phyloP scores from a whole-genome alignment of 2,888 invertebrate genomes.

The Calameuta pallipes region DNA sequence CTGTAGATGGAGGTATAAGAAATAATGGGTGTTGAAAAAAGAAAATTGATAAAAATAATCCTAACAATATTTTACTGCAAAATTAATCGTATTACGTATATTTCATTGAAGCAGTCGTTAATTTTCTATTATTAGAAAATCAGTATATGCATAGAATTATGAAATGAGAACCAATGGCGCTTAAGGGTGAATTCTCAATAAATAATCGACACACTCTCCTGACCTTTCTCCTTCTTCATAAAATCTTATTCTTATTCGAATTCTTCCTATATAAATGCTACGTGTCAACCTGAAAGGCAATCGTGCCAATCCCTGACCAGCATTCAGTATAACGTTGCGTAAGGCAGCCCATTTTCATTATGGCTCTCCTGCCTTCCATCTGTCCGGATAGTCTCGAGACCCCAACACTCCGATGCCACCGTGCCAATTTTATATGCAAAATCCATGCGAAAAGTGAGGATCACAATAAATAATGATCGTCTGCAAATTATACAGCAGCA shows the following conservation, averaged over 20 bases:
- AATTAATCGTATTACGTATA: not conserved
- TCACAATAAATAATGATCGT: conserved; percentile 53
- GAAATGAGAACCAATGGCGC: not conserved
- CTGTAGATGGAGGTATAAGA: not conserved
- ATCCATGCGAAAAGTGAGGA: conserved; percentile 36
- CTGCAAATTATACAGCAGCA: conserved; percentile 37
- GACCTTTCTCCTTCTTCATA: not conserved
- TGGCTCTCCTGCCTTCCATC: conserved; percentile 2
- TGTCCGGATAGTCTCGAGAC: conserved; percentile 14
- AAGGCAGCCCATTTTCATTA: conserved; percentile 28
- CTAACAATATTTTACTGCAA: not conserved
- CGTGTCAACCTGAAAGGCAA: conserved; percentile 48
- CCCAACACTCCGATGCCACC: conserved; percentile 32
- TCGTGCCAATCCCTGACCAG: conserved; percentile 36
- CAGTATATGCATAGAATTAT: not conserved
- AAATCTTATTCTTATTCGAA: not conserved
- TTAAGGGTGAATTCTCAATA: not conserved
- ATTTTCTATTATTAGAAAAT: not conserved
- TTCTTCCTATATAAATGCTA: conserved; percentile 41
- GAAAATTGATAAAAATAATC: not conserved
- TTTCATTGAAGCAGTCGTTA: not conserved
- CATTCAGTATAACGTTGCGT: conserved; percentile 39
- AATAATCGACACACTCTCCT: not conserved
- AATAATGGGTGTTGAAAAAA: not conserved
- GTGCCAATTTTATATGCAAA: conserved; percentile 50